phyloP scores from a whole-genome alignment of 2,797 vertebrate species.

The Okamejei kenojei region DNA sequence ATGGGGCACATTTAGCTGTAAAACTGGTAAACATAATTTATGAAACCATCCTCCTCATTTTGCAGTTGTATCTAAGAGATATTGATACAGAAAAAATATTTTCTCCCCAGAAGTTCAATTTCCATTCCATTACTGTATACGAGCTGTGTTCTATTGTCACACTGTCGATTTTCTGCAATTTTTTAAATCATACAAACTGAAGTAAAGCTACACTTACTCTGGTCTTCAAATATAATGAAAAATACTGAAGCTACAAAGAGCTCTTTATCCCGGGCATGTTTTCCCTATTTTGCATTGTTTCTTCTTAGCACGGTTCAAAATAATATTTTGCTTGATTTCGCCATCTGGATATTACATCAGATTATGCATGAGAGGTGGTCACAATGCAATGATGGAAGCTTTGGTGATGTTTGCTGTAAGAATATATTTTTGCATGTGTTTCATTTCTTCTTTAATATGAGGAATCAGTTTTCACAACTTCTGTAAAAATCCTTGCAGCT shows the following conservation, averaged over 20 bases:
- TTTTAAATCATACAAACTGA: slow-evolving; percentile 13
- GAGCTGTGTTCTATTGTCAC: background rate
- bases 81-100: background rate
- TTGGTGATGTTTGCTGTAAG: slow-evolving; percentile 26
- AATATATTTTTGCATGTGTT: slow-evolving; percentile 36
- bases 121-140: background rate
- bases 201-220: background rate
- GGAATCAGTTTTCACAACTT: slow-evolving; percentile 59
- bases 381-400: slow-evolving; percentile 41
- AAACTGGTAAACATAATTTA: slow-evolving; percentile 20
- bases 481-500: slow-evolving; percentile 88
- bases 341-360: background rate
- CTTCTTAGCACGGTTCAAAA: slow-evolving; percentile 20
- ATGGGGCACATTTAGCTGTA: background rate
- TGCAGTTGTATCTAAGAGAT: background rate
- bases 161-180: slow-evolving; percentile 5
- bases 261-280: background rate
- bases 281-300: background rate
- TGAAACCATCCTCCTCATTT: background rate
- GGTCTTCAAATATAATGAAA: slow-evolving; percentile 19
- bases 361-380: slow-evolving; percentile 34
- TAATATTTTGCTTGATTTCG: slow-evolving; percentile 15
- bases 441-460: background rate
- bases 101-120: background rate
- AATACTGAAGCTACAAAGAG: background rate